Percentiles rank a stretch among this genome's conserved stretches.
phyloP scores from a whole-genome alignment of 2,113 vertebrate species.

The Xiphophorus couchianus region DNA sequence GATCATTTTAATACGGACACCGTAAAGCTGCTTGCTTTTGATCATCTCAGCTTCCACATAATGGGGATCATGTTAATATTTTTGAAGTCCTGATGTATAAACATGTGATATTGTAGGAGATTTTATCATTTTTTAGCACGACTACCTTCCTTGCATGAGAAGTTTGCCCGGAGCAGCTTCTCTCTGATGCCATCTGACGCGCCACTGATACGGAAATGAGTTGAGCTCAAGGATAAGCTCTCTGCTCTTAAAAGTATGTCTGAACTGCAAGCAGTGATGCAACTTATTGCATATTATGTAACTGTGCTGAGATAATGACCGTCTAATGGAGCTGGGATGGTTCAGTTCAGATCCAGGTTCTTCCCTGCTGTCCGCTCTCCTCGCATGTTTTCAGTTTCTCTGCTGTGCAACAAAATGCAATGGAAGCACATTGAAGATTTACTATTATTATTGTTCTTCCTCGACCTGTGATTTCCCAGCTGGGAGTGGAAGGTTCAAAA shows the following conservation, averaged over 20 bases:
- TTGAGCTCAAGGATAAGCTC: conserved; percentile 55
- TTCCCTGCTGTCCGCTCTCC: conserved; percentile 28
- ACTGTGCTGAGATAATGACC: conserved; percentile 30
- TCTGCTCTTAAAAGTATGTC: conserved; percentile 51
- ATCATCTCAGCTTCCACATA: background rate
- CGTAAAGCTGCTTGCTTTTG: background rate
- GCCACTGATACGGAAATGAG: too few species aligned
- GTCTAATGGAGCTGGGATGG: conserved; percentile 19
- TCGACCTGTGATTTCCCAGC: background rate
- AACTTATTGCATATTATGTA: conserved; percentile 52
- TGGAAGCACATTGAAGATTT: background rate
- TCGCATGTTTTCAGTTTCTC: conserved; percentile 16
- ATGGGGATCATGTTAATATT: background rate
- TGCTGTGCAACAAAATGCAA: background rate
- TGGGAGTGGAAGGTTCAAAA: conserved; percentile 50
- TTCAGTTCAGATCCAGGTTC: conserved; percentile 15
- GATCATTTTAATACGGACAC: background rate
- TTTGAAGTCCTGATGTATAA: background rate
- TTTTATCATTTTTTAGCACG: too few species aligned
- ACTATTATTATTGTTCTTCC: background rate
- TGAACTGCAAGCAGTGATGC: conserved; percentile 56
- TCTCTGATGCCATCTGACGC: too few species aligned
- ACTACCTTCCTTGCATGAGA: too few species aligned
- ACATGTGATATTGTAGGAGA: too few species aligned
- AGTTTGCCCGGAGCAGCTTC: too few species aligned